These are phyloP conservation scores for Syngnathoides biaculeatus DNA, from an alignment of 2,113 vertebrate species.

Conservation along the genomic window DNA sequence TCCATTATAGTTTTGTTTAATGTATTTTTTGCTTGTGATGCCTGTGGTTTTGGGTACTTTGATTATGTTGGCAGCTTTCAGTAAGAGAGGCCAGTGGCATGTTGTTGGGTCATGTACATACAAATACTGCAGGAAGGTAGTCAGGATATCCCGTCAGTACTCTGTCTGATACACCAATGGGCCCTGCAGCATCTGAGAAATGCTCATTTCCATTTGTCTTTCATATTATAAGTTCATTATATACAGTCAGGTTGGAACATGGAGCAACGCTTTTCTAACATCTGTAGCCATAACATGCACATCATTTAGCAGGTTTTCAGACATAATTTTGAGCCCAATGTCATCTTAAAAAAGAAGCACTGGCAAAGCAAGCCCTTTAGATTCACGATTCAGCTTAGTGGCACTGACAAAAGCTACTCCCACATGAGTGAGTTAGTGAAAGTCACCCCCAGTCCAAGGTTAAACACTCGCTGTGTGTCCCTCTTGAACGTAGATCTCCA, in stretches of 20 bases:
- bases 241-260: not conserved
- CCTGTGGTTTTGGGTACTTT: too few species aligned
- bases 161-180: not conserved
- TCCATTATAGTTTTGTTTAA: too few species aligned
- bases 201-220: not conserved
- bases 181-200: not conserved
- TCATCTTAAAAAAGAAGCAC: constrained; percentile 47
- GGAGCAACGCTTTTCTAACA: not conserved
- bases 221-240: not conserved
- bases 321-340: constrained; percentile 49
- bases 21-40: too few species aligned
- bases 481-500: constrained; percentile 51
- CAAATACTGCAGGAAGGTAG: not conserved
- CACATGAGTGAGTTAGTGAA: constrained; percentile 43
- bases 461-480: constrained; percentile 41
- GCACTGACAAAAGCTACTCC: constrained; percentile 37
- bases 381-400: constrained; percentile 21
- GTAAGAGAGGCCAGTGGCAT: not conserved
- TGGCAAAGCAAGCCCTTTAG: constrained; percentile 30
- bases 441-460: constrained; percentile 55
- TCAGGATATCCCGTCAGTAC: not conserved
- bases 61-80: too few species aligned
- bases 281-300: constrained; percentile 5
- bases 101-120: not conserved
- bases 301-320: constrained; percentile 25